phyloP scores from a whole-genome alignment of 1,140 invertebrate genomes.

The Monochamus saltuarius region DNA sequence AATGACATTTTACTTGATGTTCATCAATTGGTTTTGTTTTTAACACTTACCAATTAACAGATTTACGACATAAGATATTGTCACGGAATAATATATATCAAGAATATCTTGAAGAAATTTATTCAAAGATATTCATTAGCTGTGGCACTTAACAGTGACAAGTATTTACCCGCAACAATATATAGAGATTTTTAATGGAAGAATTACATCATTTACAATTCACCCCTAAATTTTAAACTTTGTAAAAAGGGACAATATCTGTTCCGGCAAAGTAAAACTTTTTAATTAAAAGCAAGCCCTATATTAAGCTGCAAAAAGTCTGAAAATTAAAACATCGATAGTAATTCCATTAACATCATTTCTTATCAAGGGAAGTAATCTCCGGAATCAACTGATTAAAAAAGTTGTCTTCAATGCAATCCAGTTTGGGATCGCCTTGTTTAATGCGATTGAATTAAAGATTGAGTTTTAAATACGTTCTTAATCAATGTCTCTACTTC shows the following conservation, averaged over 20 bases:
- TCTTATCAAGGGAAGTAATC: slow-evolving; percentile 49
- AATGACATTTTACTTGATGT: too few relatives aligned
- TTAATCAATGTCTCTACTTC: slow-evolving; percentile 51
- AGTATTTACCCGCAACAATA: too few relatives aligned
- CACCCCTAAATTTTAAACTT: too few relatives aligned
- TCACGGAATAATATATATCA: too few relatives aligned
- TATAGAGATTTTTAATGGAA: too few relatives aligned
- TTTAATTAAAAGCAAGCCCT: slow-evolving; percentile 40
- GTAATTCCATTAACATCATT: slow-evolving; percentile 52
- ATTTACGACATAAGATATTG: too few relatives aligned
- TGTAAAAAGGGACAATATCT: too few relatives aligned
- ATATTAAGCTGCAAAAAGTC: slow-evolving; percentile 30
- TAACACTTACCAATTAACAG: too few relatives aligned
- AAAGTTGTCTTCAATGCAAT: slow-evolving; percentile 48
- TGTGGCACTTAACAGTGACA: too few relatives aligned
- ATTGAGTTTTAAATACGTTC: slow-evolving; percentile 47
- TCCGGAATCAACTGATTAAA: slow-evolving; percentile 51
- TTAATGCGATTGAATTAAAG: slow-evolving; percentile 51
- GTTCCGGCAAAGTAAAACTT: slow-evolving; percentile 30
- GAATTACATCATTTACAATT: too few relatives aligned
- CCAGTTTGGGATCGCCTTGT: slow-evolving; percentile 37
- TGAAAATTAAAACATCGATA: slow-evolving; percentile 48
- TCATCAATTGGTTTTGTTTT: too few relatives aligned
- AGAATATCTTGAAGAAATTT: not conserved
- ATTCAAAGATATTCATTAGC: not conserved